Evolutionary conservation across 2,797 vertebrate species (phyloP).

Genomic region (Gorsachius magnificus): DNA sequence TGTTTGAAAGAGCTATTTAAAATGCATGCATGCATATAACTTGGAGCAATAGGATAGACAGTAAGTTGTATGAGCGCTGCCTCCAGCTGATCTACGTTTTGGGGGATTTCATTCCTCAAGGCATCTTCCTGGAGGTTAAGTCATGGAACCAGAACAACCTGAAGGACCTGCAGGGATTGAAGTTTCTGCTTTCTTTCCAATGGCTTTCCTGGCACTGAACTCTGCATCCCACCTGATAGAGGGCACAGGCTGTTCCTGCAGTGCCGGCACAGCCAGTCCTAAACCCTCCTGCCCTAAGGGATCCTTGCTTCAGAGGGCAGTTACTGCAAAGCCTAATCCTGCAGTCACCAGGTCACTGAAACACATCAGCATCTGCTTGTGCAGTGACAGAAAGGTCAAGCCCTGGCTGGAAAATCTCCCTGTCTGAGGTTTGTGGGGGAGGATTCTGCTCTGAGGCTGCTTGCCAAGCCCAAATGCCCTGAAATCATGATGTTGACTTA

Average conservation of each 20-base stretch:
- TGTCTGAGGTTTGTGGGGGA: rapidly evolving
- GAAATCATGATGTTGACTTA: background rate
- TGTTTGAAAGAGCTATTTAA: background rate
- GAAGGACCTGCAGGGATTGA: background rate
- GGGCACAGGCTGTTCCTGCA: background rate
- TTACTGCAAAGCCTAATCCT: background rate
- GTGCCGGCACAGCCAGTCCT: rapidly evolving
- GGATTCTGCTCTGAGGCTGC: background rate
- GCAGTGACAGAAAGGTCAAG: background rate
- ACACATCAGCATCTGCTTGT: background rate
- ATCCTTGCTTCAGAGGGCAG: background rate
- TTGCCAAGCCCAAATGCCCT: background rate
- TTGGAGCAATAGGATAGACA: background rate
- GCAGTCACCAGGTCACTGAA: background rate
- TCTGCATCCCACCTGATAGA: background rate
- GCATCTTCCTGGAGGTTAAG: background rate
- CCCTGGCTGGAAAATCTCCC: background rate
- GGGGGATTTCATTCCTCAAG: background rate
- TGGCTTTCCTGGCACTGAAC: background rate
- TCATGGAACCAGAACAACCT: background rate
- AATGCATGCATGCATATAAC: background rate
- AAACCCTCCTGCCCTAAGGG: background rate
- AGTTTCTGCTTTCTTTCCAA: background rate
- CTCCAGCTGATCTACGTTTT: background rate
- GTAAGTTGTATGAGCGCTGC: background rate